Evolutionary conservation across 1,140 invertebrate genomes (phyloP).

Genomic region (Bombus cullumanus): DNA sequence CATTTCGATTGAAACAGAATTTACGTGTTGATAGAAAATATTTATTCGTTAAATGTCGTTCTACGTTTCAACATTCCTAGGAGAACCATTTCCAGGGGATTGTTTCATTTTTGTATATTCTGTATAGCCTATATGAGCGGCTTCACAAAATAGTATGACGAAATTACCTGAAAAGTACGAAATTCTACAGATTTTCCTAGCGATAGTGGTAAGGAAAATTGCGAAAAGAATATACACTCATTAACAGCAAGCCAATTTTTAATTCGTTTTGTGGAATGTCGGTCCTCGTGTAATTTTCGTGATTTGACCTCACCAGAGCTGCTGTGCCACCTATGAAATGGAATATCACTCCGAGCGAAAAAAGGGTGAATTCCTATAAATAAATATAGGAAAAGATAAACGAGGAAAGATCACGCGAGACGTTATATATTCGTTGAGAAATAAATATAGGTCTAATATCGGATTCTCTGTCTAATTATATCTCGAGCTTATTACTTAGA

Average conservation of each 20-base stretch:
- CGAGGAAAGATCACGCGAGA: no score
- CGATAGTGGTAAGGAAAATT: not conserved
- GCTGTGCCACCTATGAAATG: conserved; percentile 57
- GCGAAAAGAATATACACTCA: conserved; percentile 16
- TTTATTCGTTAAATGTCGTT: not conserved
- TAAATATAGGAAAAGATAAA: not conserved
- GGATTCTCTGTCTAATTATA: not conserved
- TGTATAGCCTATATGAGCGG: not conserved
- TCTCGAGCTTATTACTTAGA: not conserved
- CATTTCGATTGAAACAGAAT: not conserved
- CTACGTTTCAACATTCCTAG: no score
- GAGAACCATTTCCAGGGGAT: rapidly evolving
- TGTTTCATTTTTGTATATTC: not conserved
- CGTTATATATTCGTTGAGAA: not conserved
- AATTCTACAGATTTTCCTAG: not conserved
- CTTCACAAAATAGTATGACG: conserved; percentile 15
- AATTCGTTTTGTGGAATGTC: conserved; percentile 42
- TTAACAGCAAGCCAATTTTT: conserved; percentile 42
- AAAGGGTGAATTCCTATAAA: conserved; percentile 59
- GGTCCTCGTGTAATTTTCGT: conserved; percentile 24
- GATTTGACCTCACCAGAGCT: conserved; percentile 45
- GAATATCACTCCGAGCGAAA: conserved; percentile 54
- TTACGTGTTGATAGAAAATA: not conserved
- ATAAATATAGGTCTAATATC: not conserved
- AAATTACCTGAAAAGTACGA: conserved; percentile 16